Base-by-base conservation (phyloP, 2,888 invertebrate genomes). In the Drosophila rellima region DNA sequence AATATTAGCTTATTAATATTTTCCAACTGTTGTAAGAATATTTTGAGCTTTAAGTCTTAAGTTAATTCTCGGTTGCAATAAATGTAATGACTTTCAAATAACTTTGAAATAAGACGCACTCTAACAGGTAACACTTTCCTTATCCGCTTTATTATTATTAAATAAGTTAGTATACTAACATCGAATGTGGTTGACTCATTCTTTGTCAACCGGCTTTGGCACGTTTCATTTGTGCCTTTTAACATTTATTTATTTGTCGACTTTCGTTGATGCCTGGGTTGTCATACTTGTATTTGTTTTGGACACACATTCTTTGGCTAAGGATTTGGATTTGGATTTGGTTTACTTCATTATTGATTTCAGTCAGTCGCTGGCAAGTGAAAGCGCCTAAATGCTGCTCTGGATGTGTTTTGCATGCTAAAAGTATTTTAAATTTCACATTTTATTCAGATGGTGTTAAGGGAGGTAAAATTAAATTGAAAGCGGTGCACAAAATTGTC, bases 371-470 rank as follows among this genome's bases (percentile, higher is more conserved):
- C 63, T 33, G 56, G 42, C 52, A 72, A 74, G 78, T 72, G 57
- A 72, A 78, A 74, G 54, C 78, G 61, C 54, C 73, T 62, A 66
- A 72, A 78, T 82, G 68, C 66, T 74, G 59, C 63, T 59, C 39
- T 39, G 80, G 55, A 79, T 82, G 83, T 88, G 89, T 71, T 83
- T 86, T 82, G 89, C 87, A 88, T 88, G 68, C 56, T 68, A 83
- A 88, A 59, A 68, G 62, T 40, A 55, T 64, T 77, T 64, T 72
- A 64, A 69, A 80, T 73, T 78, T 63, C 45, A 63, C 42, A 66
- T 59, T 50, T 42, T 26, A 29, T 20, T 45, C 47, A 15, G 40
- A 35, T 57, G 47, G 57, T 69, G 20, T 13, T 37, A 42, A 55
- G n/a, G 1, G 51, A 20, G 45, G 20, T 10, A 61, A 33, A 78